Base-by-base conservation (phyloP, 2,888 invertebrate species). In the Lamellibrachia columna region DNA sequence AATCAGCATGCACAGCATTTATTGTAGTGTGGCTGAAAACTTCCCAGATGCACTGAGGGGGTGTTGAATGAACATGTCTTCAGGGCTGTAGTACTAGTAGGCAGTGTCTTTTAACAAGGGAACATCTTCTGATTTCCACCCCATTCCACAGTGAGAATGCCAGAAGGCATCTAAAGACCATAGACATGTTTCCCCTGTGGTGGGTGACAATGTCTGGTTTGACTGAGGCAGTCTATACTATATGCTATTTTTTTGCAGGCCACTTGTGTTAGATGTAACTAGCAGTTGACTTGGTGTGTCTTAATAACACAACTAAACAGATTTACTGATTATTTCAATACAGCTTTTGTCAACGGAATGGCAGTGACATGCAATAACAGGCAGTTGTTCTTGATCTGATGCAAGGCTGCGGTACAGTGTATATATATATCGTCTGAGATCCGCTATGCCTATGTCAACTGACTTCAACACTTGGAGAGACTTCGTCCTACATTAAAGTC, bases 281-380 rank as follows among this genome's bases (percentile, higher is more conserved):
- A 75, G 15, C 22, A 75, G 75, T 75, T 75, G 75, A 75, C 75
- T 75, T 22, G 15, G 75, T 75, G 75, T 75, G 75, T 75, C 75
- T 75, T 75, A 75, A 75, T 75, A 75, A 15, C 75, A 75, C 75
- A 75, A 75, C 75, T 75, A 75, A 75, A 75, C 75, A 75, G 75
- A 75, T 75, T 75, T 75, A 75, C 75, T 6, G 75, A 75, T 75
- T 75, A 75, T n/a, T 75, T 22, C 22, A 75, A 75, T n/a, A 75
- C 22, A 6, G 22, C 75, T 75, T 7, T 75, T 75, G 75, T 75
- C 75, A 75, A 22, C 75, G 4, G 75, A n/a, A 75, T 15, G 75
- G 22, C 22, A 15, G 2, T 75, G 75, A 22, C 75, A 11, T 22
- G 75, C 75, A 75, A 15, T 75, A n/a, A 75, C 75, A 75, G 22